Base-by-base conservation (phyloP, 2,888 invertebrate genomes). In the Charanyca ferruginea region DNA sequence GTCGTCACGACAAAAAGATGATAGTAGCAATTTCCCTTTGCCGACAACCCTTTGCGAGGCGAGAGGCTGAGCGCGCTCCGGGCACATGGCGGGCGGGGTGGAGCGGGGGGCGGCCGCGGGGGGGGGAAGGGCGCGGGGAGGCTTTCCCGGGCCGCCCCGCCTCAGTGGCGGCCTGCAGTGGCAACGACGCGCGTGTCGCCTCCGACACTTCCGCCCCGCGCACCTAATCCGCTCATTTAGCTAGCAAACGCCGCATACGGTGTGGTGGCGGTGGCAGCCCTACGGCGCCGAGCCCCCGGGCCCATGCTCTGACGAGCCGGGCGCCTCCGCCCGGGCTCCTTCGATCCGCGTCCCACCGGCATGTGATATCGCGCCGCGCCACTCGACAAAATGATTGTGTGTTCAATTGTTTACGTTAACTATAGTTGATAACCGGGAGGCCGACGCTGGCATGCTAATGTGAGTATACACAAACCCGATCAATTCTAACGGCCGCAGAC, bases 151-250 rank as follows among this genome's bases (percentile, higher is more conserved):
- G 93, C 92, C 94, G 93, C 94, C 94, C 94, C 94, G 93, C 94
- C 95, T 93, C 94, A 94, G 95, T 94, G 95, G 93, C 94, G 94
- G 94, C 89, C 91, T 93, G 94, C 94, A 94, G 94, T 94, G 93
- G 94, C 93, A 91, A 90, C 91, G 93, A 91, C 92, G 94, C 94
- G 95, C 95, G 94, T 94, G 94, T 94, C 94, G 94, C 91, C 90
- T 91, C 91, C 90, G 93, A 92, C 92, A 93, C 93, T 94, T 93
- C 93, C 94, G 93, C 92, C 92, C 93, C 93, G 94, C 93, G 90
- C 91, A 92, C 89, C 90, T 89, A 90, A 90, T 87, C 89, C 90
- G 93, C 91, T 94, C 94, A 94, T 90, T 94, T 93, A 91, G 87
- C 91, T 85, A 92, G 91, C 91, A 91, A 90, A 89, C 93, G 92